These are phyloP conservation scores for Schizopygopsis malacanthus DNA, from an alignment of 2,797 vertebrate species.

Conservation along the genomic window DNA sequence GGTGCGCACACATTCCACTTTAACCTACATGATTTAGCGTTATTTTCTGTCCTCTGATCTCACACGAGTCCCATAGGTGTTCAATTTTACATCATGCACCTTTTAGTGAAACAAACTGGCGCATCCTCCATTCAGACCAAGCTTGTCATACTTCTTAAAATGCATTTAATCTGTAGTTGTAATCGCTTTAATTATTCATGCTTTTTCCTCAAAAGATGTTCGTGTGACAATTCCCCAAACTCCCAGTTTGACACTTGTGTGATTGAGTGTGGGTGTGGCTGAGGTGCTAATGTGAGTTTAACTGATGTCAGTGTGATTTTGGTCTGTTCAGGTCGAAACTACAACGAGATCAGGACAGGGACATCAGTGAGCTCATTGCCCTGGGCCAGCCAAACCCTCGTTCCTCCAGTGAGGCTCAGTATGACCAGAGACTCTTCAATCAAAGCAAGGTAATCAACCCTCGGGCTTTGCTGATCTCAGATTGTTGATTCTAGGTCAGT, in stretches of 20 bases:
- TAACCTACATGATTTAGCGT: background rate
- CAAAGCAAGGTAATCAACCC: constrained; percentile 86
- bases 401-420: constrained; percentile 87
- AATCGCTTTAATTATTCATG: background rate
- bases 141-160: background rate
- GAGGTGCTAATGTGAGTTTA: background rate
- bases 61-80: background rate
- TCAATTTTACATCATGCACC: background rate
- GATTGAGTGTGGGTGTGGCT: background rate
- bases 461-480: background rate
- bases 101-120: constrained; percentile 17
- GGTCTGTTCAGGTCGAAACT: constrained; percentile 86
- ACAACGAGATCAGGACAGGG: constrained; percentile 95
- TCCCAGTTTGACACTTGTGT: background rate
- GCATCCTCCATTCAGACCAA: background rate
- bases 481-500: background rate
- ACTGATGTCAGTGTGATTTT: constrained; percentile 15
- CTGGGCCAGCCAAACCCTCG: constrained; percentile 92
- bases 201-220: constrained; percentile 19
- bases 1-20: background rate
- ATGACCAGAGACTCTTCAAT: constrained; percentile 96
- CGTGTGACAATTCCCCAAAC: background rate
- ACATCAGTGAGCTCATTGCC: constrained; percentile 96
- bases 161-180: constrained; percentile 12
- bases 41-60: background rate